phyloP scores from a whole-genome alignment of 30 jellyfish, hydroid and myxozoan species.

The Cassiopea xamachana region DNA sequence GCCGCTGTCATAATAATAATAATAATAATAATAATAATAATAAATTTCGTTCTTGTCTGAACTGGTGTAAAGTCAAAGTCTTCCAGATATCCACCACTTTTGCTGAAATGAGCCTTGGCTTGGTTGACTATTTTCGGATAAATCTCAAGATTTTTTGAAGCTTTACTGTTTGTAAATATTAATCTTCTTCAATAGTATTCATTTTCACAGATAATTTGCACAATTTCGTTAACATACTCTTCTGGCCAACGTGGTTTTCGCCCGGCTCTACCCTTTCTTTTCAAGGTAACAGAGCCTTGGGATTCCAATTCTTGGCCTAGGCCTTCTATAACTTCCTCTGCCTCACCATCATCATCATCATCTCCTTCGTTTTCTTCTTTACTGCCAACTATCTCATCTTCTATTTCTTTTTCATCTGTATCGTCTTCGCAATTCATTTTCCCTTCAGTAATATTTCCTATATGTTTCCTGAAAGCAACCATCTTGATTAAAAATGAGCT shows the following conservation, averaged over 20 bases:
- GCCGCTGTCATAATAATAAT: no score
- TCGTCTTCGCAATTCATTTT: no score
- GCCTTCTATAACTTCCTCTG: slow-evolving; percentile 2
- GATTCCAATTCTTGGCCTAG: slow-evolving; percentile 17
- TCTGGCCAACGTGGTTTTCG: slow-evolving; percentile 48
- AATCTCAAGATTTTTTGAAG: slow-evolving; percentile 38
- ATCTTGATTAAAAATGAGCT: not conserved
- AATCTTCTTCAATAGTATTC: slow-evolving; percentile 24
- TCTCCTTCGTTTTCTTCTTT: not conserved
- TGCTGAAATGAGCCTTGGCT: no score
- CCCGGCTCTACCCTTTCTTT: slow-evolving; percentile 42
- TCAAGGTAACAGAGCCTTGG: slow-evolving; percentile 41
- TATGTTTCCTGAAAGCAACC: not conserved
- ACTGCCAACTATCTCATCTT: not conserved
- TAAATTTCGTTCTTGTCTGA: no score
- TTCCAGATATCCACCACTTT: no score
- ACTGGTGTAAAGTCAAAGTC: no score
- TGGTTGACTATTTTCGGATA: no score
- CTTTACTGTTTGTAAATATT: slow-evolving; percentile 64
- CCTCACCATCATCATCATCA: not conserved
- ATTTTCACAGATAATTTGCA: slow-evolving; percentile 19
- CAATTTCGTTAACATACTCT: slow-evolving; percentile 11
- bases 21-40: no score
- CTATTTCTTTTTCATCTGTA: not conserved
- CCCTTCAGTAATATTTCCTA: not conserved